Base-by-base conservation (phyloP, 2,888 invertebrate genomes). In the Synergus japonicus region DNA sequence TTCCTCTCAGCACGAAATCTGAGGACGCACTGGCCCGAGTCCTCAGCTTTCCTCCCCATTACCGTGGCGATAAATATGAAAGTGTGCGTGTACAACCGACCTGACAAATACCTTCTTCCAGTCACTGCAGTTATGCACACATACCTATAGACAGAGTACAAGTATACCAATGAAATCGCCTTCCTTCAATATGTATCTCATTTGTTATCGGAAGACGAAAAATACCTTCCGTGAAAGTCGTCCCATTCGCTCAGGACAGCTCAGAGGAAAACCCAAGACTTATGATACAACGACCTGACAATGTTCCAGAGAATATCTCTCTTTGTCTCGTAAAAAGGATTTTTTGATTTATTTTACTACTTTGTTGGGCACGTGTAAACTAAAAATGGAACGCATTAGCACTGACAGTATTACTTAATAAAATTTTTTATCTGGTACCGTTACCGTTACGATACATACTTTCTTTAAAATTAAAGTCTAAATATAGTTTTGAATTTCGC, bases 1-100 rank as follows among this genome's bases (percentile, higher is more conserved):
- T 49, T 83, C 88, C 88, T 89, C 82, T 86, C 89, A 76, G 87
- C 80, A 81, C 84, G 87, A 90, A 88, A 89, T 88, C 90, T 86
- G 87, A 82, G 81, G 83, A 88, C 87, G 83, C 87, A 91, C 90
- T 90, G 89, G 82, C 80, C 81, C 85, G 85, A 82, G 85, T 84
- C 85, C 88, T 84, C 83, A 85, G 80, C 80, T 85, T 87, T 83
- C 81, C 82, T 83, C 80, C 83, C 82, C 85, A 81, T 83, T 81
- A 80, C 64, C 81, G 58, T 78, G 83, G 78, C 82, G 84, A 86
- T 87, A 88, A 86, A 86, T 87, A 88, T 86, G 89, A 90, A 88
- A 89, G 89, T 88, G 83, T 86, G 82, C 76, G 83, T 82, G 80
- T 73, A 63, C 79, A 80, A 80, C 83, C 78, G 80, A 80, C 83